Percentiles rank a stretch among this genome's conserved stretches.
phyloP scores from a whole-genome alignment of 2,797 vertebrate genomes.

The Spheniscus humboldti region DNA sequence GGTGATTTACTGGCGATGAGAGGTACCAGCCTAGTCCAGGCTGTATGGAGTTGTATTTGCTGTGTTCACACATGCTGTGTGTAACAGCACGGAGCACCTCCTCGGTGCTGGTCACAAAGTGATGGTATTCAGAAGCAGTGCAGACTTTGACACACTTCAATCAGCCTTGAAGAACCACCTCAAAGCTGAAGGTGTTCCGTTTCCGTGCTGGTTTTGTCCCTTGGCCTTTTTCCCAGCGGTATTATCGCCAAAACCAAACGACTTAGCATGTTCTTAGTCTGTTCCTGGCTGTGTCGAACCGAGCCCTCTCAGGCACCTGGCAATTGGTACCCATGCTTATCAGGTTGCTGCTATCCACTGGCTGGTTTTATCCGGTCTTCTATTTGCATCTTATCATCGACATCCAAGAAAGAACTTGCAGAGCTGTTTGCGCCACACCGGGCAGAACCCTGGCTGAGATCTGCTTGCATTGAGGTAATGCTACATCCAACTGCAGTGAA shows the following conservation, averaged over 20 bases:
- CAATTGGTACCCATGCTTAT: background rate
- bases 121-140: background rate
- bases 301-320: background rate
- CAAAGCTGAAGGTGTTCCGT: background rate
- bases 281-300: background rate
- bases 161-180: background rate
- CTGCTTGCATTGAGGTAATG: background rate
- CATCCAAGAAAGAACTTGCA: background rate
- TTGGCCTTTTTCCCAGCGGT: background rate
- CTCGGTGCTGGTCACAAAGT: background rate
- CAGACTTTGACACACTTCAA: fast-evolving
- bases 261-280: background rate
- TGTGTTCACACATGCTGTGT: background rate
- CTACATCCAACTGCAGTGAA: background rate
- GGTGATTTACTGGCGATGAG: background rate
- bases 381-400: background rate
- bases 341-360: background rate
- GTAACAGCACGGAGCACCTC: background rate
- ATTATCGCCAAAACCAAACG: background rate
- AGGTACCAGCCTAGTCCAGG: background rate
- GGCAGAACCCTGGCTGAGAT: background rate
- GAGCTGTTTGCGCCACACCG: fast-evolving
- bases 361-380: background rate
- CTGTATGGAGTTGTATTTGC: background rate
- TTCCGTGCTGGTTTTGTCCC: background rate